Conservation (phyloP, 2,113 vertebrate species). For the Falco punctatus region DNA sequence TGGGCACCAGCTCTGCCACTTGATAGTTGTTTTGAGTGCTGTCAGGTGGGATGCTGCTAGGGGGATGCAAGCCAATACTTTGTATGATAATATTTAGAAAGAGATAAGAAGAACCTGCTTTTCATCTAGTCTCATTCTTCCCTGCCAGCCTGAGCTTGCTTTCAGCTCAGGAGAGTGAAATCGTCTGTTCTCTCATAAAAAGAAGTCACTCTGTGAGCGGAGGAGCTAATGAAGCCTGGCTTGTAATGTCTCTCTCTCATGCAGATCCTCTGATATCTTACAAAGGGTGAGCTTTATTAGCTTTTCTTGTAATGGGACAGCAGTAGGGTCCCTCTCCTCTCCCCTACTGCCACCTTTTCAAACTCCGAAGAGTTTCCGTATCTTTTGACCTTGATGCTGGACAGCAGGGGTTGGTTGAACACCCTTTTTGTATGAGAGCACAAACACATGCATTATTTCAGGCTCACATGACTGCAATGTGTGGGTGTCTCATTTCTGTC, state of each 20-base stretch:
- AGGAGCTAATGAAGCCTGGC: slow-evolving; percentile 66
- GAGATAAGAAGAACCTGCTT: slow-evolving; percentile 52
- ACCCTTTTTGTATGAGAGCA: slow-evolving; percentile 24
- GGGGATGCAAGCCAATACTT: slow-evolving; percentile 3
- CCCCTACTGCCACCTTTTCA: slow-evolving; percentile 51
- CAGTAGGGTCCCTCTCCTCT: slow-evolving; percentile 28
- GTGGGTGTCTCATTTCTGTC: slow-evolving; percentile 32
- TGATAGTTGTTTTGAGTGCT: background rate
- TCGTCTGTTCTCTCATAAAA: slow-evolving; percentile 62
- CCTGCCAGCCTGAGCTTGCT: slow-evolving; percentile 47
- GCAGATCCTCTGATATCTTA: slow-evolving; percentile 49
- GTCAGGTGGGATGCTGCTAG: background rate
- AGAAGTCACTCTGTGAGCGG: slow-evolving; percentile 41
- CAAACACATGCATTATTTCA: slow-evolving; percentile 38
- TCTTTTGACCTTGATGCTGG: slow-evolving; percentile 62
- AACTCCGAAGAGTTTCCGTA: background rate
- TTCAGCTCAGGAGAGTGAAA: slow-evolving; percentile 56
- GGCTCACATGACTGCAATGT: background rate
- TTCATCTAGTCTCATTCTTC: slow-evolving; percentile 46
- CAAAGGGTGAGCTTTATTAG: slow-evolving; percentile 62
- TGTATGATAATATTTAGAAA: slow-evolving; percentile 52
- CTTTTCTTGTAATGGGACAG: slow-evolving; percentile 55
- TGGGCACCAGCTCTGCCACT: background rate
- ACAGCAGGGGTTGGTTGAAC: slow-evolving; percentile 18
- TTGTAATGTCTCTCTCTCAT: slow-evolving; percentile 45